Evolutionary conservation across 2,888 invertebrate genomes (phyloP), one percentile per base, ranked within the genome.

Genomic region (Melitaea athalia): DNA sequence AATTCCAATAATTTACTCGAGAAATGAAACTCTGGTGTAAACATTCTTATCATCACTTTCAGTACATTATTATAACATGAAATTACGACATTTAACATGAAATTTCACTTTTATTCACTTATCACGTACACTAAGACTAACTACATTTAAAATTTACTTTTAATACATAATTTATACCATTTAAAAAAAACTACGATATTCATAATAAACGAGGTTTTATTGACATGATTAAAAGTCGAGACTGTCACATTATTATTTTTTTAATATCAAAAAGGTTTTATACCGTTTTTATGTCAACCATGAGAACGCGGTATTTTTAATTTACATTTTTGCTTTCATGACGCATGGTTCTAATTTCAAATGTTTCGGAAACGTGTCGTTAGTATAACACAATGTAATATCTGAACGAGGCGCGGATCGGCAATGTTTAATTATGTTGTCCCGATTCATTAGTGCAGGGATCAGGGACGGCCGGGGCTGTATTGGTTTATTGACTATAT

Each of bases 401-500:
- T 81, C 84, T 84, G 85, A 81, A 86, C 81, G 82, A 81, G 80
- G 83, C 75, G 72, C 77, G 82, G 79, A 88, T 85, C 86, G 86
- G 85, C 87, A 90, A 88, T 88, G 87, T 86, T 89, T 91, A 89
- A 92, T 92, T 91, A 90, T 91, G 84, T 84, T 85, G 85, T 84
- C 88, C 89, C 89, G 90, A 91, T 91, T 91, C 91, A 91, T 92
- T 91, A 92, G 88, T 88, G 85, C 86, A 86, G 79, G 75, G 72
- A 75, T 76, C 92, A 92, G 92, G 86, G 91, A 75, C 86, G 91
- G 82, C 77, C 78, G 24, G 55, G 55, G 55, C 12, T n/a, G 33
- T 55, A 55, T 55, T n/a, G 33, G 7, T n/a, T 55, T 55, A 33
- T 33, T 55, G n/a, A 33, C 14, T 33, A 3, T 6, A 8, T 55